Percentiles rank a stretch among this genome's conserved stretches.
phyloP scores from a whole-genome alignment of 2,113 vertebrate genomes.

The Siniperca chuatsi region DNA sequence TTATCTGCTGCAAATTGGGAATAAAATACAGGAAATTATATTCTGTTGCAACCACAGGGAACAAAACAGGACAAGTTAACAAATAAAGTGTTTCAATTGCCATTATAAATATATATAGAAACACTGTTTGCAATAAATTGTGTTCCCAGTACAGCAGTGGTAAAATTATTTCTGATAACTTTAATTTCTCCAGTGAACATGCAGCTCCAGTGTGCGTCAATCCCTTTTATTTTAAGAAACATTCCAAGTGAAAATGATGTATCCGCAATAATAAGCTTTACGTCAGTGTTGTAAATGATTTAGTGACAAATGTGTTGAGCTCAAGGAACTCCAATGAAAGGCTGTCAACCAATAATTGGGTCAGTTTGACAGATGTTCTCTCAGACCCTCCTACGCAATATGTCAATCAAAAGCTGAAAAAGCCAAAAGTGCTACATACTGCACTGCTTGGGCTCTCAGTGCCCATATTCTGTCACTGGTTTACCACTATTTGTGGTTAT shows the following conservation, averaged over 20 bases:
- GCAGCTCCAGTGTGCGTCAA: conserved; percentile 57
- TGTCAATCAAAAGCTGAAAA: conserved; percentile 16
- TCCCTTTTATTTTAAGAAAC: conserved; percentile 49
- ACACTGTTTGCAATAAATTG: conserved; percentile 29
- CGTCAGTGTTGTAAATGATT: conserved; percentile 31
- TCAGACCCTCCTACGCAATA: conserved; percentile 4
- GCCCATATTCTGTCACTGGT: conserved; percentile 14
- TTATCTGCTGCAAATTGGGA: conserved; percentile 34
- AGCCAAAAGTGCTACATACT: conserved; percentile 3
- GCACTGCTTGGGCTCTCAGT: conserved; percentile 12
- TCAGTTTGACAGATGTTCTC: conserved; percentile 2
- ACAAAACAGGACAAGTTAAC: conserved; percentile 34
- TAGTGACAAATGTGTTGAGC: conserved; percentile 17
- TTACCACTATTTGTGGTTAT: conserved; percentile 37
- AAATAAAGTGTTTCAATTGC: conserved; percentile 31
- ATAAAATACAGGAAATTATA: conserved; percentile 32
- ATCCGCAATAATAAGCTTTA: conserved; percentile 26
- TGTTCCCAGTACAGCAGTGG: conserved; percentile 56
- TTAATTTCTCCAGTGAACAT: conserved; percentile 69
- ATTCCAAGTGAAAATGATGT: conserved; percentile 68
- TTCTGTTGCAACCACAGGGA: conserved; percentile 29
- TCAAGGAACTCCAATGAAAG: conserved; percentile 3
- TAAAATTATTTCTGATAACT: conserved; percentile 43
- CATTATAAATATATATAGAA: conserved; percentile 57
- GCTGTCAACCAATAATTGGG: conserved; percentile 28